phyloP scores from a whole-genome alignment of 2,113 vertebrate genomes.

The Bubalus kerabau region DNA sequence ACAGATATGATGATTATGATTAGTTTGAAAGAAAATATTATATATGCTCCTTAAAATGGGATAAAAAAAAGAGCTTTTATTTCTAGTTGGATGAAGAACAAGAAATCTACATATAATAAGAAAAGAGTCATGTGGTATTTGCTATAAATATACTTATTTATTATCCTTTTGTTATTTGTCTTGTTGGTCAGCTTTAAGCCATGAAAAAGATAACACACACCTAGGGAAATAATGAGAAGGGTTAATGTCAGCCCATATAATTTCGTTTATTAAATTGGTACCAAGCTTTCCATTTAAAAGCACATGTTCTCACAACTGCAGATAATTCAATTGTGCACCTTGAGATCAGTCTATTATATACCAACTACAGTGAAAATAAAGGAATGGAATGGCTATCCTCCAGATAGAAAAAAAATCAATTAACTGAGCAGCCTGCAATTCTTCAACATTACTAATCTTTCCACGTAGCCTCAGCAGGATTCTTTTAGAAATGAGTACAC shows the following conservation, averaged over 20 bases:
- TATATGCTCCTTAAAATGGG: background rate
- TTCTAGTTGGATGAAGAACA: constrained; percentile 15
- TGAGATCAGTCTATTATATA: constrained; percentile 35
- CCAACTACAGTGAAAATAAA: constrained; percentile 61
- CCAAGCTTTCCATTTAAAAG: constrained; percentile 47
- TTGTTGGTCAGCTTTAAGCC: constrained; percentile 22
- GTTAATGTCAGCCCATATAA: constrained; percentile 23
- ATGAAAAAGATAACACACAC: background rate
- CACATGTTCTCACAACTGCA: constrained; percentile 16
- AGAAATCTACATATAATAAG: background rate
- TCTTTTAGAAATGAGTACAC: constrained; percentile 36
- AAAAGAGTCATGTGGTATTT: background rate
- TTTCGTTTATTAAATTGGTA: constrained; percentile 42
- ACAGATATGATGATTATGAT: background rate
- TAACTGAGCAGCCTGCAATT: constrained; percentile 41
- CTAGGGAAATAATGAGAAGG: background rate
- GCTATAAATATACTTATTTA: constrained; percentile 31
- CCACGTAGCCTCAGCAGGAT: constrained; percentile 31
- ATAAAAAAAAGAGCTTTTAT: constrained; percentile 9
- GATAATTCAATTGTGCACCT: constrained; percentile 22
- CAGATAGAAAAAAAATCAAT: constrained; percentile 51
- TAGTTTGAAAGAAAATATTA: constrained; percentile 29
- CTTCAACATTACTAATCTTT: constrained; percentile 46
- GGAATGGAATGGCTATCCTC: constrained; percentile 36
- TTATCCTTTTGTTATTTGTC: constrained; percentile 3